A percentile compares a stretch with the other conserved stretches of the same genome.
Conservation (phyloP, 2,888 invertebrate species). For the Nephrotoma flavescens region DNA sequence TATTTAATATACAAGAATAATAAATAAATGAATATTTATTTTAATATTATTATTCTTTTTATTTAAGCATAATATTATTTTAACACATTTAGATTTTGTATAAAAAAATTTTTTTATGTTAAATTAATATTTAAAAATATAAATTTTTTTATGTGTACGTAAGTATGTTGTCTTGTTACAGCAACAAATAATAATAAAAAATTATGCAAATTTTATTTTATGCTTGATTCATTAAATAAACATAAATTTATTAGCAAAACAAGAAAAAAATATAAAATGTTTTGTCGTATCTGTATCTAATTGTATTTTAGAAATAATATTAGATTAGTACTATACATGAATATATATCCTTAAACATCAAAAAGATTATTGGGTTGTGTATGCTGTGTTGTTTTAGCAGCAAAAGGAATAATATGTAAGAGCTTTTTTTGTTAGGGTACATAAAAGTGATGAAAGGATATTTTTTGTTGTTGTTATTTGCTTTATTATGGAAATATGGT, state of each 20-base stretch:
- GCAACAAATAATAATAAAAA: not conserved
- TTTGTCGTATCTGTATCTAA: not conserved
- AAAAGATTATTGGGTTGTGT: not conserved
- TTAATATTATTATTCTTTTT: not conserved
- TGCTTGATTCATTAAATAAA: not conserved
- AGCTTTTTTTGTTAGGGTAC: not conserved
- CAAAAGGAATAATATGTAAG: not conserved
- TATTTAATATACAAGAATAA: not conserved
- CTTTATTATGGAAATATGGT: not conserved
- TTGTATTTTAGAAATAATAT: not conserved
- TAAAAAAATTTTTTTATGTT: not conserved
- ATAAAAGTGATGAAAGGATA: not conserved
- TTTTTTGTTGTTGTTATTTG: not conserved
- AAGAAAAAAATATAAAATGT: not conserved
- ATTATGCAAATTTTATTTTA: not conserved
- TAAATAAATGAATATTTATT: not conserved
- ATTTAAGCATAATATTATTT: not conserved
- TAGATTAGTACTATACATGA: not conserved
- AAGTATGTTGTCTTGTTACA: not conserved
- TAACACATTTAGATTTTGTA: not conserved
- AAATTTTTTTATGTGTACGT: not conserved
- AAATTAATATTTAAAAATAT: not conserved
- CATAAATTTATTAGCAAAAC: not conserved
- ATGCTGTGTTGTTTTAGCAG: not conserved
- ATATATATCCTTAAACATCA: not conserved